phyloP scores from a whole-genome alignment of 2,888 invertebrate species.

The Tachystola acroxantha region DNA sequence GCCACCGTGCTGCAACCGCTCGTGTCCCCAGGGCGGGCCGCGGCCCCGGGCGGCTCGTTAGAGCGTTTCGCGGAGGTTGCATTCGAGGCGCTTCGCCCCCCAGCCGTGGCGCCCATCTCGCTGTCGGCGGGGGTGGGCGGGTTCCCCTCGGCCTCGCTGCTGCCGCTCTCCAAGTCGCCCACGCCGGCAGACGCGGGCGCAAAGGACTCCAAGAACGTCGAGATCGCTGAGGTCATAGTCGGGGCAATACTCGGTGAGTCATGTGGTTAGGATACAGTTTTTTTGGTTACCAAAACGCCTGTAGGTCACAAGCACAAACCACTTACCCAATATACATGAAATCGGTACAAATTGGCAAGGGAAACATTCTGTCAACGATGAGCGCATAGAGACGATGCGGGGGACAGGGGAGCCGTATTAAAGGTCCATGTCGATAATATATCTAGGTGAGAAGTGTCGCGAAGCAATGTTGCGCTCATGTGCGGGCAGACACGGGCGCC shows the following conservation, averaged over 20 bases:
- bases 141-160: constrained; percentile 84
- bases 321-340: too few relatives aligned
- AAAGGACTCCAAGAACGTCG: constrained; percentile 93
- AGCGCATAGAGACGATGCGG: too few relatives aligned
- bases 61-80: constrained; percentile 88
- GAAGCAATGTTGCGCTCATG: too few relatives aligned
- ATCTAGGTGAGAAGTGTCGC: too few relatives aligned
- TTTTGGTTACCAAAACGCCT: too few relatives aligned
- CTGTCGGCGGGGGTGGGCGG: constrained; percentile 85
- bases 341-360: too few relatives aligned
- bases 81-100: constrained; percentile 83
- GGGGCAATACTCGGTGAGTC: constrained; percentile 94
- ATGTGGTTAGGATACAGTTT: not conserved
- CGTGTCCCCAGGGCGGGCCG: constrained; percentile 54
- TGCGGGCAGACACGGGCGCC: too few relatives aligned
- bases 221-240: constrained; percentile 97
- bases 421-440: too few relatives aligned
- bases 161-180: constrained; percentile 87
- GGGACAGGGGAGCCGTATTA: too few relatives aligned
- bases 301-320: too few relatives aligned
- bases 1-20: constrained; percentile 63
- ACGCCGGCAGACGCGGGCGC: constrained; percentile 87
- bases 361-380: too few relatives aligned
- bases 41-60: constrained; percentile 79
- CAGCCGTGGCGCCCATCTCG: constrained; percentile 88